Conservation (phyloP, 2,797 vertebrate species). For the Rallus crepitans region DNA sequence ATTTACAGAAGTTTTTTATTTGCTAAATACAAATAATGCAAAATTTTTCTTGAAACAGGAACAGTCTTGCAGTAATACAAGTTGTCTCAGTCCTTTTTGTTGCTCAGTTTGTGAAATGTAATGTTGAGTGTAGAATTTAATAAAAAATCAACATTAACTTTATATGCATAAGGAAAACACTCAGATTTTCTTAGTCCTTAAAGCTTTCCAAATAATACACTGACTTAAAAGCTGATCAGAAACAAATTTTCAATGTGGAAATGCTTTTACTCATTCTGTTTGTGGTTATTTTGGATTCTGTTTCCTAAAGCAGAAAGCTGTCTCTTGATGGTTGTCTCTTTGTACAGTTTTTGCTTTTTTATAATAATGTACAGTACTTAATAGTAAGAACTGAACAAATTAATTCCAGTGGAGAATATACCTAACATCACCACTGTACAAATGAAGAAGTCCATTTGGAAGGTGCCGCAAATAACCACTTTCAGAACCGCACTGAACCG, state of each 20-base stretch:
- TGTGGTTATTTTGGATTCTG: neutral
- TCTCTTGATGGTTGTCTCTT: constrained; percentile 3
- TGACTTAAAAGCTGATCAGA: neutral
- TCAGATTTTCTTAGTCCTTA: constrained; percentile 47
- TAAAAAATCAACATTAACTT: constrained; percentile 42
- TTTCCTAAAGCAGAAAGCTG: constrained; percentile 16
- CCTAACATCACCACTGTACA: neutral
- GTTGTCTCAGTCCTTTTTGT: constrained; percentile 59
- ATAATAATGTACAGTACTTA: constrained; percentile 18
- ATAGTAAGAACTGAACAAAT: constrained; percentile 2
- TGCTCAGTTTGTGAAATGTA: constrained; percentile 36
- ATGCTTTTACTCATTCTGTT: neutral
- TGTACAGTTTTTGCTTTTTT: constrained; percentile 24
- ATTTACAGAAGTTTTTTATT: constrained; percentile 56
- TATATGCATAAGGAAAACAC: constrained; percentile 32
- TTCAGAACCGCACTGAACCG: constrained; percentile 11
- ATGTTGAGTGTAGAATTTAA: constrained; percentile 59
- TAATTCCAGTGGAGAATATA: neutral
- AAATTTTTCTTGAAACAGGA: constrained; percentile 58
- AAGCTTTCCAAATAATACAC: neutral
- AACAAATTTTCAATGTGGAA: neutral
- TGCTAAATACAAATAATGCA: constrained; percentile 56
- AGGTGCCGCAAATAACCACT: constrained; percentile 49
- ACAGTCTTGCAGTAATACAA: constrained; percentile 20
- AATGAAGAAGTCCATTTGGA: constrained; percentile 22